Evolutionary conservation across 2,797 vertebrate genomes (phyloP).

Genomic region (Poecilia gillii): DNA sequence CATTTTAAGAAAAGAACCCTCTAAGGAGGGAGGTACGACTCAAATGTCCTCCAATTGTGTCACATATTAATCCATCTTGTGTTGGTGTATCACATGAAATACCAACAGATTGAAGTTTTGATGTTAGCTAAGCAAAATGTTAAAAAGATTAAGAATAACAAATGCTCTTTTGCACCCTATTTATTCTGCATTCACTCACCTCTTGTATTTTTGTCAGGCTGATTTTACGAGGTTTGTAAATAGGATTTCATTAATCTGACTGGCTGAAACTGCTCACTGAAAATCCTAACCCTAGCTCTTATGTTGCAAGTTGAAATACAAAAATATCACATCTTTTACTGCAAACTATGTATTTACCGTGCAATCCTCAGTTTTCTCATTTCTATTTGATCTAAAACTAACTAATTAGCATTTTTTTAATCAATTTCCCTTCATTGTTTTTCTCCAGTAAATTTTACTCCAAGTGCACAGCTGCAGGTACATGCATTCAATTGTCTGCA

Average conservation of each 20-base stretch:
- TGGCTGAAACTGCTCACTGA: background rate
- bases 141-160: background rate
- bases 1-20: constrained; percentile 15
- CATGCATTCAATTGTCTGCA: constrained; percentile 40
- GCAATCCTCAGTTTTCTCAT: background rate
- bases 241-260: background rate
- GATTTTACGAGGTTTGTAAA: background rate
- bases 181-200: background rate
- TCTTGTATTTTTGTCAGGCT: background rate
- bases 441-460: background rate
- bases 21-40: constrained; percentile 11
- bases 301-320: background rate
- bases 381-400: background rate
- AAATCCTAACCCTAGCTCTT: background rate
- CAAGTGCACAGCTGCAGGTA: constrained; percentile 25
- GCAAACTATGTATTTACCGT: background rate
- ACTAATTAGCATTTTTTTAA: background rate
- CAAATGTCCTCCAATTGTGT: constrained; percentile 14
- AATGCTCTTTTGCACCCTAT: background rate
- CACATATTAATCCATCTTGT: constrained; percentile 25
- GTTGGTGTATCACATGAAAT: background rate
- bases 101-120: background rate
- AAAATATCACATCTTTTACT: background rate
- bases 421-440: background rate
- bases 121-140: background rate